phyloP scores from a whole-genome alignment of 2,888 invertebrate genomes.

The Cremastinae sp. region DNA sequence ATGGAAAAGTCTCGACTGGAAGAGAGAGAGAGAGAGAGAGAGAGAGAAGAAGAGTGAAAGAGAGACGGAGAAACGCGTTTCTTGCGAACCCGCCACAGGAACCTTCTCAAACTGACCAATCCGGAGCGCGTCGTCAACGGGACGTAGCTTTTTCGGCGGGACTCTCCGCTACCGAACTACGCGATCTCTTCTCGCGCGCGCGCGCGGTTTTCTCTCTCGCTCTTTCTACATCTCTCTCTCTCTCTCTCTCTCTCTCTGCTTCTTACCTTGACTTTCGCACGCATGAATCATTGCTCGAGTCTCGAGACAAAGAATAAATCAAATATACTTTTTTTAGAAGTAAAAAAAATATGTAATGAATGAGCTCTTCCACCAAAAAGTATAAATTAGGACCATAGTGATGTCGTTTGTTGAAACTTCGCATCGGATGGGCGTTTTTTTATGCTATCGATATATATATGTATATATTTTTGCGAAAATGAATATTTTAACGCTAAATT shows the following conservation, averaged over 20 bases:
- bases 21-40: slow-evolving; percentile 1
- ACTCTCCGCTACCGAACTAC: slow-evolving; percentile 54
- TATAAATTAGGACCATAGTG: too few species aligned
- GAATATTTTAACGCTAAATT: too few species aligned
- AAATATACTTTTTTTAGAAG: too few species aligned
- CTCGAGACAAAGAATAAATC: background rate
- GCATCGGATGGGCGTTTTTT: too few species aligned
- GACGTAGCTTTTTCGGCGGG: slow-evolving; percentile 59
- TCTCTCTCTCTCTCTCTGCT: background rate
- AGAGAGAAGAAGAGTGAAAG: slow-evolving; percentile 8
- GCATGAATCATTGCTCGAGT: slow-evolving; percentile 32
- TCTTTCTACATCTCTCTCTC: slow-evolving; percentile 25
- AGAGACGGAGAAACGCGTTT: slow-evolving; percentile 21
- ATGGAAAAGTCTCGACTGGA: slow-evolving; percentile 54
- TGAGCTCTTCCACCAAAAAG: too few species aligned
- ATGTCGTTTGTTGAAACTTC: too few species aligned
- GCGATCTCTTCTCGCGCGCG: slow-evolving; percentile 25
- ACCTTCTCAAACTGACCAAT: slow-evolving; percentile 47
- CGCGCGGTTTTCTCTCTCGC: slow-evolving; percentile 21
- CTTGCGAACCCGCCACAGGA: slow-evolving; percentile 37
- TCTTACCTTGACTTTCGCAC: slow-evolving; percentile 9
- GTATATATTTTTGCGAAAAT: too few species aligned
- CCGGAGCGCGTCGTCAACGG: slow-evolving; percentile 39
- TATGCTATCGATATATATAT: too few species aligned
- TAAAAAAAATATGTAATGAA: too few species aligned